Evolutionary conservation across 2,113 vertebrate genomes (phyloP), one percentile per base, ranked within the genome.

Genomic region (Oncorhynchus tshawytscha): DNA sequence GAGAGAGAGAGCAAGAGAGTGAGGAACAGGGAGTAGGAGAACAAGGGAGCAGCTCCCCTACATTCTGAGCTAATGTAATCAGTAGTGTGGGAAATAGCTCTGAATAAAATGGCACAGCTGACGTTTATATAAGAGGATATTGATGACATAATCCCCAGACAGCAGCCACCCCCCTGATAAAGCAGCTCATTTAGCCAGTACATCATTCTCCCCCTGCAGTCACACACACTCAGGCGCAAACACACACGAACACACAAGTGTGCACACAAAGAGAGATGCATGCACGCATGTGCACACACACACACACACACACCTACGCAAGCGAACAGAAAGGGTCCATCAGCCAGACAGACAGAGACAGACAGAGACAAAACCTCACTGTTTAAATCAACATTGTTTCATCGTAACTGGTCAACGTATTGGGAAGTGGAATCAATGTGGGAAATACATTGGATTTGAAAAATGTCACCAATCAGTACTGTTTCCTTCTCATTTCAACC

Each of bases 41-140:
- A 59, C 11, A 25, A 71, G 75, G 77, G 62, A 93, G 91, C 89
- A 92, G 92, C 93, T 93, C 93, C 94, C 34, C 94, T 95, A 94
- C 94, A 96, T 95, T 95, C 95, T 94, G 94, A 94, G 92, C 95
- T 96, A 97, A 97, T 97, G 96, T 96, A 96, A 97, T 96, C 96
- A 96, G 94, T 93, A 96, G 95, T 95, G 95, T 96, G 96, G 95
- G 96, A 96, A 97, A 97, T 95, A 94, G 95, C 94, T 96, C 94
- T 95, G 94, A 96, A 95, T 96, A 96, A 96, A 97, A 96, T 96
- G 95, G 95, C 94, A 95, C 93, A 93, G 94, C 94, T 97, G 95
- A 97, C 95, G 96, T 97, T 97, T 97, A 97, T 97, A 96, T 97
- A 96, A 97, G 96, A 96, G 95, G 96, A 96, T 97, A 97, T 96